phyloP scores from a whole-genome alignment of 30 jellyfish, hydroid and myxozoan genomes.

The Catostylus mosaicus region DNA sequence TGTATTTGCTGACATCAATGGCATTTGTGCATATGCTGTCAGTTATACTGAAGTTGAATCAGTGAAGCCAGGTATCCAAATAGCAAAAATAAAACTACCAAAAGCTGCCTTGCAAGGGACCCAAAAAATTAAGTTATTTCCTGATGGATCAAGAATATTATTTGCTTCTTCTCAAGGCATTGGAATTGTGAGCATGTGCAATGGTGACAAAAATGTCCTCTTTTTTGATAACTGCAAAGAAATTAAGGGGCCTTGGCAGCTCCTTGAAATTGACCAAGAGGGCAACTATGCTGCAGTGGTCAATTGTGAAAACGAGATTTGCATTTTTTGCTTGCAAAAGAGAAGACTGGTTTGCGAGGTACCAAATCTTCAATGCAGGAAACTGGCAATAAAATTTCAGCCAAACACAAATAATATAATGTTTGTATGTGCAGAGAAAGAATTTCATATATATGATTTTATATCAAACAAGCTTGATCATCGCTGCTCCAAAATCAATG shows the following conservation, averaged over 20 bases:
- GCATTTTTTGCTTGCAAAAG: constrained; percentile 29
- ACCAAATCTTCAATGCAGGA: constrained; percentile 47
- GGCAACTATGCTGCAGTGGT: constrained; percentile 33
- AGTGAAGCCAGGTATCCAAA: not conserved
- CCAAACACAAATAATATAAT: constrained; percentile 52
- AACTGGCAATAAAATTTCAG: constrained; percentile 63
- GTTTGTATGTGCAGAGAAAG: constrained; percentile 42
- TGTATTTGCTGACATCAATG: constrained; percentile 50
- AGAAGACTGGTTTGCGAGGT: constrained; percentile 8
- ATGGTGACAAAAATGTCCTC: not conserved
- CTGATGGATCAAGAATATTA: constrained; percentile 41
- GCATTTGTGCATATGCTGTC: constrained; percentile 10
- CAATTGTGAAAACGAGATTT: constrained; percentile 23
- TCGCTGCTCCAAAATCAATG: constrained; percentile 46
- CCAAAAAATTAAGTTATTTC: constrained; percentile 26
- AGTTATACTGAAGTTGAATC: not conserved
- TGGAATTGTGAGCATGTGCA: constrained; percentile 4
- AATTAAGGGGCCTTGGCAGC: constrained; percentile 32
- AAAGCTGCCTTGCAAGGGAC: constrained; percentile 29
- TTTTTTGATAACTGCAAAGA: not conserved
- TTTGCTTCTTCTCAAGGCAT: constrained; percentile 30
- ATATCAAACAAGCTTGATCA: constrained; percentile 42
- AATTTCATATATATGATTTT: constrained; percentile 43
- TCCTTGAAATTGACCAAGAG: constrained; percentile 23
- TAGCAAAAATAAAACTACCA: constrained; percentile 33